A percentile compares a stretch with the other conserved stretches of the same genome.
These are phyloP conservation scores for Onychostruthus taczanowskii DNA, from an alignment of 2,113 vertebrate species.

Conservation along the genomic window DNA sequence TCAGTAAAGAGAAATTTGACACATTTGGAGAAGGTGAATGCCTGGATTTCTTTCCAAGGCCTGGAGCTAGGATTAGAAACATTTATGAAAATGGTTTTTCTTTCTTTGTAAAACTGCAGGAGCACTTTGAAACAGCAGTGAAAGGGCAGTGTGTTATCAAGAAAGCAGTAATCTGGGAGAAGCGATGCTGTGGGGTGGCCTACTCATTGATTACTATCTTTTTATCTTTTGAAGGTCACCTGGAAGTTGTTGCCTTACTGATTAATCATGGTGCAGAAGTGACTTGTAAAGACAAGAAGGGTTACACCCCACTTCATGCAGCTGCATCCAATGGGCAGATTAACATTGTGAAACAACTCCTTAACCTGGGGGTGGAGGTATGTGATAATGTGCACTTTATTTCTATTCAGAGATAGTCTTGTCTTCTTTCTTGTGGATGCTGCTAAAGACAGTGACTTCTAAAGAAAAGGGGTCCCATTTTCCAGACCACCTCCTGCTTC, in stretches of 20 bases:
- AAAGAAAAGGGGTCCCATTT: background rate
- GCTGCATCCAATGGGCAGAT: constrained; percentile 94
- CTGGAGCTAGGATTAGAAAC: background rate
- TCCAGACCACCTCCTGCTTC: background rate
- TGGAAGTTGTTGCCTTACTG: constrained; percentile 90
- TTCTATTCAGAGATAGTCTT: background rate
- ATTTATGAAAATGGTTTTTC: background rate
- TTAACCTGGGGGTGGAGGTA: constrained; percentile 94
- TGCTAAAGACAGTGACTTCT: background rate
- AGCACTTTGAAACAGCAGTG: background rate
- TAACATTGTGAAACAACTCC: constrained; percentile 89
- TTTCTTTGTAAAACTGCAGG: background rate
- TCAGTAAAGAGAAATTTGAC: background rate
- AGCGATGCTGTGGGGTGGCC: background rate
- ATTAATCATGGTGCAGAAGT: constrained; percentile 92
- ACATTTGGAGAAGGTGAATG: background rate
- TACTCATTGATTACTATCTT: background rate
- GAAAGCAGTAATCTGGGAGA: background rate
- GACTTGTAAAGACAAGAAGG: constrained; percentile 94
- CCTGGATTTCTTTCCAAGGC: background rate
- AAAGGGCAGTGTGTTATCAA: background rate
- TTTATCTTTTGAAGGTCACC: constrained; percentile 80
- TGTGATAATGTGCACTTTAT: background rate
- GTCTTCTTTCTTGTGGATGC: background rate
- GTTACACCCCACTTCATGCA: constrained; percentile 92